Evolutionary conservation across 1,140 invertebrate species (phyloP).

Genomic region (Notospermus geniculatus): DNA sequence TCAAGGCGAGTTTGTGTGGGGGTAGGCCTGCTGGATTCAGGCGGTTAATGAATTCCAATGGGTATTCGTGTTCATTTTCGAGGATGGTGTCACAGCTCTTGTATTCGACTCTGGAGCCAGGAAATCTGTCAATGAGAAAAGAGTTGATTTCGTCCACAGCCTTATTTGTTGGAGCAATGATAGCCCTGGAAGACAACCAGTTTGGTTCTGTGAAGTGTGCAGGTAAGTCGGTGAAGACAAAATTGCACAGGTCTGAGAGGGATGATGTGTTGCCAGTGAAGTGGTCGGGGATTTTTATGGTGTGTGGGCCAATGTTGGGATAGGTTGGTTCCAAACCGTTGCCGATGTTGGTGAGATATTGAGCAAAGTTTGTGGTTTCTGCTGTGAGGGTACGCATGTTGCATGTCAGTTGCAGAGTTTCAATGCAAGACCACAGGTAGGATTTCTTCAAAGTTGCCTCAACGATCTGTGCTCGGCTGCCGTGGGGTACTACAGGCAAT

Average conservation of each 20-base stretch:
- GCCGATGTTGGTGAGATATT: not conserved
- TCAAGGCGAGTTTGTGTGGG: conserved; percentile 49
- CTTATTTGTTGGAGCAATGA: conserved; percentile 19
- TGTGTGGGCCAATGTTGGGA: not conserved
- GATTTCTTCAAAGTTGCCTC: not conserved
- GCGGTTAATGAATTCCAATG: conserved; percentile 49
- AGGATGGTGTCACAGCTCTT: conserved; percentile 26
- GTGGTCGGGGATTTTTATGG: not conserved
- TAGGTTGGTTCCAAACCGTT: not conserved
- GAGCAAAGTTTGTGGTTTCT: not conserved
- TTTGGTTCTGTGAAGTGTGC: too few species aligned
- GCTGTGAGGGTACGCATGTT: not conserved
- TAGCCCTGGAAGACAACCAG: not conserved
- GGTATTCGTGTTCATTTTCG: conserved; percentile 33
- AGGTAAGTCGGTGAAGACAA: not conserved
- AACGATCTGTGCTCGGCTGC: not conserved
- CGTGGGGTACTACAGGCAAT: not conserved
- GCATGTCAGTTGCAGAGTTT: not conserved
- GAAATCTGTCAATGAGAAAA: conserved; percentile 16
- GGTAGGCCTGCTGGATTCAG: conserved; percentile 45
- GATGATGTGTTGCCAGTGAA: not conserved
- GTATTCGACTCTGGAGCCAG: conserved; percentile 11
- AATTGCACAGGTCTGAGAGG: not conserved
- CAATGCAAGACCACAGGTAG: not conserved
- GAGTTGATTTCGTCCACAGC: conserved; percentile 21